Base-by-base conservation (phyloP, 2,113 vertebrate species). In the Xiphophorus hellerii region DNA sequence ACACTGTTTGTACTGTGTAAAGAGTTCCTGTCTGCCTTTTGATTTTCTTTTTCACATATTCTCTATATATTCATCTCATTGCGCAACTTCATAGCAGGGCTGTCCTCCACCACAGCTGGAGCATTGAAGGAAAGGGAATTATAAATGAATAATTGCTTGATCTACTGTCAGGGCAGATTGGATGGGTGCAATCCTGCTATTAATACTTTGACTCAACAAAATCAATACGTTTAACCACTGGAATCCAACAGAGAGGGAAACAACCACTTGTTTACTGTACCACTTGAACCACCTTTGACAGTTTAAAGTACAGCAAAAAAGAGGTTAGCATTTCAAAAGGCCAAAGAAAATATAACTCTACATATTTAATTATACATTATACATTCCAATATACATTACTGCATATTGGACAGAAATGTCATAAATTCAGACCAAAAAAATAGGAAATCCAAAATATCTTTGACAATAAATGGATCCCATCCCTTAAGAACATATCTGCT, bases 141-240 rank as follows among this genome's bases (percentile, higher is more conserved):
- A 89, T 88, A 84, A 78, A 91, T 92, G 87, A 89, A 80, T 88
- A 89, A 92, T 92, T 92, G 89, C 91, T 92, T 79, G 86, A 70
- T 71, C 37, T 60, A 77, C 69, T 78, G 62, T 58, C 74, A 65
- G 78, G 61, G 70, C 73, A 82, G 81, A 88, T 85, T 83, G 73
- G 78, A 68, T 89, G 71, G 76, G 80, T 66, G 71, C 10, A 58
- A 62, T 71, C 75, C 78, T 88, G 89, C 81, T 91, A 87, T 84
- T 87, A 84, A 90, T 88, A 78, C 83, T 71, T 84, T 68, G 67
- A 81, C 83, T 79, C 78, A 79, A 87, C 86, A 76, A 66, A 85
- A 90, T 93, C 87, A 81, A 76, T 89, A 73, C 30, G 11, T 67
- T 76, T 61, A 65, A 54, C 66, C 60, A 69, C 71, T 58, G 72